Evolutionary conservation across 2,113 vertebrate genomes (phyloP).

Genomic region (Brachyhypopomus gauderio): DNA sequence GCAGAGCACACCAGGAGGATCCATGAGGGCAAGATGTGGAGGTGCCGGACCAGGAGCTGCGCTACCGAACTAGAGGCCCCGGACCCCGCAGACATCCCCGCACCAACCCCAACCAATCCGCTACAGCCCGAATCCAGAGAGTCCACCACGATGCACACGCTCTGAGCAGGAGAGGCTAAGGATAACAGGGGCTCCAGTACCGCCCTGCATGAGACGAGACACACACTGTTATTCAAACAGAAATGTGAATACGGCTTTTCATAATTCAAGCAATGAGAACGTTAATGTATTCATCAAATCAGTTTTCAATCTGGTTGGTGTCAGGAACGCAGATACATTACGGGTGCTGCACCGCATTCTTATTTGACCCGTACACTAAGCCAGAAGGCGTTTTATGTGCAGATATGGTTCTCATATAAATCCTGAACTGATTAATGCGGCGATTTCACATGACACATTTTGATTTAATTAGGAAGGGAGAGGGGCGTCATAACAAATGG

Average conservation of each 20-base stretch:
- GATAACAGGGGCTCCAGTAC: conserved; percentile 74
- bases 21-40: conserved; percentile 78
- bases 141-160: conserved; percentile 77
- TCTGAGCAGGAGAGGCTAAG: conserved; percentile 72
- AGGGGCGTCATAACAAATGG: not conserved
- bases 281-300: no score
- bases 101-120: conserved; percentile 30
- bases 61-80: conserved; percentile 64
- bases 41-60: conserved; percentile 72
- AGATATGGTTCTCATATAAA: not conserved
- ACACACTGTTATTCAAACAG: conserved; percentile 1
- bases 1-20: conserved; percentile 78
- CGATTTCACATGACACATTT: not conserved
- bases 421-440: not conserved
- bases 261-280: no score
- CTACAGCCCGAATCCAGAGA: conserved; percentile 70
- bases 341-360: not conserved
- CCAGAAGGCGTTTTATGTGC: not conserved
- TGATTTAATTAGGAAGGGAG: not conserved
- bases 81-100: conserved; percentile 26
- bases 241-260: no score
- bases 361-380: not conserved
- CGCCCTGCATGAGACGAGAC: conserved; percentile 61
- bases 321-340: not conserved
- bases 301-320: no score